phyloP scores from a whole-genome alignment of 2,888 invertebrate genomes.

The Athalia rosae region DNA sequence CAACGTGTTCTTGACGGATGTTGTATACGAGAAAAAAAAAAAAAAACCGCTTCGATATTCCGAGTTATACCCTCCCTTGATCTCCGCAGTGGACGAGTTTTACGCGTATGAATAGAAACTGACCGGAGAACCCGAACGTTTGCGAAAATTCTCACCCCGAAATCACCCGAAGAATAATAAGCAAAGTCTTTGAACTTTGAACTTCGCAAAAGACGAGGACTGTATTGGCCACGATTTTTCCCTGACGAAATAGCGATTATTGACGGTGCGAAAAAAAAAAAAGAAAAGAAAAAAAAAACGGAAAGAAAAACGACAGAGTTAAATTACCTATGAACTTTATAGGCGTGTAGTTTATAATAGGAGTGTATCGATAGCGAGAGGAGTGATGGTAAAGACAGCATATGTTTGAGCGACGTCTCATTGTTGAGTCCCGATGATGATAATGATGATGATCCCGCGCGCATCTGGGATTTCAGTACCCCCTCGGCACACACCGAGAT shows the following conservation, averaged over 20 bases:
- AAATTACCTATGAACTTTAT: neutral
- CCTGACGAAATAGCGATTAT: no score
- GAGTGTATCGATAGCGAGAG: no score
- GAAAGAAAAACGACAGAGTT: neutral
- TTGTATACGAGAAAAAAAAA: neutral
- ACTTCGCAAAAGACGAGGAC: no score
- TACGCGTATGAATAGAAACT: no score
- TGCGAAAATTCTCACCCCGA: no score
- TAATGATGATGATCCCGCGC: neutral
- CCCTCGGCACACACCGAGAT: no score
- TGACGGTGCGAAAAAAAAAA: neutral
- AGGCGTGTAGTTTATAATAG: no score
- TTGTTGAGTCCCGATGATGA: neutral
- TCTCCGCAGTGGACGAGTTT: no score
- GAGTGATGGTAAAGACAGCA: neutral
- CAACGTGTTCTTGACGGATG: constrained; percentile 21
- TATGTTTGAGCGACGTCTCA: constrained; percentile 18
- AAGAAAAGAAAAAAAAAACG: neutral
- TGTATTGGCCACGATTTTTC: no score
- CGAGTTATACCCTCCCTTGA: neutral
- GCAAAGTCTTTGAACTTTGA: no score
- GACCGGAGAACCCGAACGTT: no score
- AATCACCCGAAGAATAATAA: no score
- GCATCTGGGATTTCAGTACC: constrained; percentile 9
- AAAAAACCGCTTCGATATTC: neutral